Percentiles rank a stretch among this genome's conserved stretches.
Evolutionary conservation across 2,797 vertebrate species (phyloP).

Genomic region (Chaetodon trifasciatus): DNA sequence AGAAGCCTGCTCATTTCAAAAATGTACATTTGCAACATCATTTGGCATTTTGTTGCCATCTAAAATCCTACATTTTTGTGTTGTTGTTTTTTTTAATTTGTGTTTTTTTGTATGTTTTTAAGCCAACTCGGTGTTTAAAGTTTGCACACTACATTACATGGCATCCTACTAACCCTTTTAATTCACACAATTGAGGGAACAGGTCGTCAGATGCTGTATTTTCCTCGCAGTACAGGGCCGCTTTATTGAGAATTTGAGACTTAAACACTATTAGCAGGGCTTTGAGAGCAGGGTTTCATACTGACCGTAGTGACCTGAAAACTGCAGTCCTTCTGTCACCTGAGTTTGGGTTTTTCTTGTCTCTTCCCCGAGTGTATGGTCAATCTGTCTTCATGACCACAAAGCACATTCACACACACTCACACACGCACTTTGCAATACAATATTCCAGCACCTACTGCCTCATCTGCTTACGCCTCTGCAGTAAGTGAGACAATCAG

Average conservation of each 20-base stretch:
- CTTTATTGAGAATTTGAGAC: conserved; percentile 51
- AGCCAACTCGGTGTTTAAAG: conserved; percentile 24
- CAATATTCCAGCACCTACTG: conserved; percentile 37
- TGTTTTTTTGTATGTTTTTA: background rate
- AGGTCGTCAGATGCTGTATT: conserved; percentile 69
- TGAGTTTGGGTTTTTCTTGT: conserved; percentile 65
- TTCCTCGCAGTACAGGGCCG: conserved; percentile 18
- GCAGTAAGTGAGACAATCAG: conserved; percentile 35
- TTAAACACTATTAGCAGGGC: conserved; percentile 57
- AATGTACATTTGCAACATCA: conserved; percentile 38
- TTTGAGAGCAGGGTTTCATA: conserved; percentile 37
- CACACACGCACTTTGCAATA: conserved; percentile 37
- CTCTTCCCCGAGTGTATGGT: conserved; percentile 64
- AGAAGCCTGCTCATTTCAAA: conserved; percentile 17
- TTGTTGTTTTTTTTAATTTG: background rate
- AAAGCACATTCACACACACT: conserved; percentile 31
- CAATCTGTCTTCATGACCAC: conserved; percentile 75
- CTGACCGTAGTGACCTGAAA: conserved; percentile 59
- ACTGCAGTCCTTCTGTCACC: conserved; percentile 74
- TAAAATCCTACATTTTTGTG: conserved; percentile 12
- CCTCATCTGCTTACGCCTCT: conserved; percentile 49
- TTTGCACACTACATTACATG: conserved; percentile 38
- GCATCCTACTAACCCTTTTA: conserved; percentile 40
- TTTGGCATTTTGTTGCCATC: conserved; percentile 18
- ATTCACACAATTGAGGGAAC: conserved; percentile 58